Evolutionary conservation across 2,888 invertebrate species (phyloP), one percentile per base, ranked within the genome.

Genomic region (Serripes groenlandicus): DNA sequence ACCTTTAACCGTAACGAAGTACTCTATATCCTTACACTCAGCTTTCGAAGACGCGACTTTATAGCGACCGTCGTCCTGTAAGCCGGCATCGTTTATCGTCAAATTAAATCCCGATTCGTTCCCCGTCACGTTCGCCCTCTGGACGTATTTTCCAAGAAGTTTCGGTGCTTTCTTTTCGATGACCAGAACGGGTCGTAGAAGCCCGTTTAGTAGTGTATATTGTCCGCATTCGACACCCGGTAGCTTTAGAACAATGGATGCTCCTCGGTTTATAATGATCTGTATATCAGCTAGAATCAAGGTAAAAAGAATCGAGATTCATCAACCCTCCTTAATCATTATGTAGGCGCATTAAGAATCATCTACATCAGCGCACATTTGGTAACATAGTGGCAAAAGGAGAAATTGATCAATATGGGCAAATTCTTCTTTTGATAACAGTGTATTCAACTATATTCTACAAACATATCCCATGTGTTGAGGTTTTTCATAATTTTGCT

Each of bases 191-290:
- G 82, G 82, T 11, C 69, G 64, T 21, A 82, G 52, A 9, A n/a
- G 18, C 15, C 75, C 78, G 49, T 68, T 69, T 18, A 82, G 37
- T n/a, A 82, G 60, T 1, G 82, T 75, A 56, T 68, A 82, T 37
- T 78, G 78, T 28, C 82, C 82, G 30, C 82, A 82, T n/a, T 64
- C 64, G 32, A 34, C 54, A 21, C 66, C 66, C 5, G 66, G 66
- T 42, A 66, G 28, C 66, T 28, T 37, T 23, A 66, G 42, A 66
- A 66, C 28, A 26, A 66, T 35, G 26, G 70, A 23, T 30, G 70
- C n/a, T 52, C 56, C 54, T 54, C 26, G 70, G 23, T 54, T 32
- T 30, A 56, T 54, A 30, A 32, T 30, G 32, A 70, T 32, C 54
- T 70, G 18, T 30, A 32, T 52, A 3, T 4, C 34, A 32, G 52